Base-by-base conservation (phyloP, 2,797 vertebrate genomes). In the Rhinoraja longicauda region DNA sequence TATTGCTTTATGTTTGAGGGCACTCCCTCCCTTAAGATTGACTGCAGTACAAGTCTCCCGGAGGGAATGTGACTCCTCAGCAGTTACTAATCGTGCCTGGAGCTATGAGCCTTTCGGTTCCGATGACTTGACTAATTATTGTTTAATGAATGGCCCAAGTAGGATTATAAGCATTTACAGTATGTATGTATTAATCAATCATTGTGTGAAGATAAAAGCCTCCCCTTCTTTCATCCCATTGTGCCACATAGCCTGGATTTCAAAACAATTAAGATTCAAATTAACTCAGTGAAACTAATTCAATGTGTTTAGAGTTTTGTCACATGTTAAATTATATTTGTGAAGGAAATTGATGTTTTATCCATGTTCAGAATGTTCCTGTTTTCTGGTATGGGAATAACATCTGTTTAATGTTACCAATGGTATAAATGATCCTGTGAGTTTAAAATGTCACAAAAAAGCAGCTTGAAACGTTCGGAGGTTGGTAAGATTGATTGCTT, bases 111-210 rank as follows among this genome's bases (percentile, higher is more conserved):
- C 90, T 92, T 70, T 92, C 90, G 53, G 67, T 92, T 92, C 90
- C 90, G 73, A 70, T 92, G 90, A 92, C 90, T 73, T 92, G 90
- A 92, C 90, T 92, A 92, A 92, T 92, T 92, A 45, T 92, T 75
- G 39, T 92, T 73, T 92, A 92, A 92, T 92, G 90, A 92, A 75
- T 92, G 70, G 90, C 90, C 70, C 70, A 53, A 92, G 90, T 75
- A 92, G 90, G 90, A 92, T 92, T 92, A 92, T 92, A 92, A 92
- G 70, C 90, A 53, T 75, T 92, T 92, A 92, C 70, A 29, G 90
- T 92, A 75, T 73, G 90, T 92, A 91, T 45, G 67, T 91, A 92
- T 92, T 92, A 92, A 92, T 92, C 90, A 92, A 75, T 92, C 90
- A 92, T 6, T 53, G 39, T 75, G 70, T 29, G 62, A 19, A 64